Evolutionary conservation across 2,113 vertebrate species (phyloP).

Genomic region (Piprites chloris): DNA sequence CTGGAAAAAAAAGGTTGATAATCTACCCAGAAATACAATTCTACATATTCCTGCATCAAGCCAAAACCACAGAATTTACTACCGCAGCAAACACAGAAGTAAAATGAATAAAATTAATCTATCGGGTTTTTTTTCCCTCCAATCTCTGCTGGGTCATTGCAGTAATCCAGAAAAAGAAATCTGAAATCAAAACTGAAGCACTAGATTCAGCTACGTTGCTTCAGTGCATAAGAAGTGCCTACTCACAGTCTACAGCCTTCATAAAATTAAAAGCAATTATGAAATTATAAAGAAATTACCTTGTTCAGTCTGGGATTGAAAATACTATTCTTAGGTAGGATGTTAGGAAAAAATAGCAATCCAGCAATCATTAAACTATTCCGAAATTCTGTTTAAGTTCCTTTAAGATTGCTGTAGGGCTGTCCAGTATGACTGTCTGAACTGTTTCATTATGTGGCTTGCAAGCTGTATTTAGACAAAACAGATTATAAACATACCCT

Average conservation of each 20-base stretch:
- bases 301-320: not conserved
- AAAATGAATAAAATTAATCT: conserved; percentile 40
- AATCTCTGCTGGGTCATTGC: conserved; percentile 22
- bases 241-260: not conserved
- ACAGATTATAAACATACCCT: not conserved
- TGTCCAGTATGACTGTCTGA: not conserved
- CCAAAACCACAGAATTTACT: conserved; percentile 31
- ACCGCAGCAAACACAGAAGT: not conserved
- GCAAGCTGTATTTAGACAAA: not conserved
- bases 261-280: conserved; percentile 9
- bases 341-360: not conserved
- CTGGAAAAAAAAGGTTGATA: conserved; percentile 30
- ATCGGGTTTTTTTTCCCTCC: not conserved
- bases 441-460: not conserved
- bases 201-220: not conserved
- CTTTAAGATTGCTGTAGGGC: not conserved
- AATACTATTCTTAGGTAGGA: not conserved
- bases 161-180: conserved; percentile 35
- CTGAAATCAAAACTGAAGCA: not conserved
- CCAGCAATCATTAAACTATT: not conserved
- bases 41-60: not conserved
- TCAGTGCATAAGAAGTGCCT: not conserved
- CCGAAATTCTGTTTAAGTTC: not conserved
- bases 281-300: not conserved
- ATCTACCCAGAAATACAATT: conserved; percentile 37